Base-by-base conservation (phyloP, 2,888 invertebrate genomes). In the Andricus curvator region DNA sequence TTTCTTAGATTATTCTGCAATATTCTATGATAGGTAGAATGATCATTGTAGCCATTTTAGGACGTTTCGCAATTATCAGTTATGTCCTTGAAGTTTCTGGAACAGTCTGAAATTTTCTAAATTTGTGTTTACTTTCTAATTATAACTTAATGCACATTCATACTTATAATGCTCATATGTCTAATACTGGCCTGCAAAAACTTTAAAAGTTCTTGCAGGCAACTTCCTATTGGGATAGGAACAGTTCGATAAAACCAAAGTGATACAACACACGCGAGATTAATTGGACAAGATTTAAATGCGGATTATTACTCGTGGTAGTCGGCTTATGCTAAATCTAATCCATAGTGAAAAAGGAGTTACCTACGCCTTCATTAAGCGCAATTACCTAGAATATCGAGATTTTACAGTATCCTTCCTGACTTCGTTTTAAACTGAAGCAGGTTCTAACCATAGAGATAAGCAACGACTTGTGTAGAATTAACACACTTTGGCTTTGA, bases 361-460 rank as follows among this genome's bases (percentile, higher is more conserved):
- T 29, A 29, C 29, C 5, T 70, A 44, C 25, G 70, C 29, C 48
- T 74, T 74, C 29, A 74, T 74, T 74, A 74, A 74, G 25, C n/a
- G 48, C 15, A 68, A 68, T 68, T 48, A 68, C 68, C 48, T 9
- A 68, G 44, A 48, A 68, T 68, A 68, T 68, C 44, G 48, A 68
- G 68, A 29, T 68, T 68, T 68, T 68, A 48, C 6, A n/a, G 8
- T 9, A 8, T n/a, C 51, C 51, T 20, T 15, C 48, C 8, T 41
- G 9, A 68, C 5, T 22, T 68, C 4, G 25, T 17, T 44, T 20
- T 25, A 25, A 68, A 68, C 6, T 22, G 17, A 68, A 48, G 44
- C 48, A 25, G 68, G 44, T 25, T 68, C 15, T 25, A 68, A 68
- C 8, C 22, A 48, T 44, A 68, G 13, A 67, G 66, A 66, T 41